Conservation (phyloP, 1,140 invertebrate genomes). For the Lucilia cuprina region DNA sequence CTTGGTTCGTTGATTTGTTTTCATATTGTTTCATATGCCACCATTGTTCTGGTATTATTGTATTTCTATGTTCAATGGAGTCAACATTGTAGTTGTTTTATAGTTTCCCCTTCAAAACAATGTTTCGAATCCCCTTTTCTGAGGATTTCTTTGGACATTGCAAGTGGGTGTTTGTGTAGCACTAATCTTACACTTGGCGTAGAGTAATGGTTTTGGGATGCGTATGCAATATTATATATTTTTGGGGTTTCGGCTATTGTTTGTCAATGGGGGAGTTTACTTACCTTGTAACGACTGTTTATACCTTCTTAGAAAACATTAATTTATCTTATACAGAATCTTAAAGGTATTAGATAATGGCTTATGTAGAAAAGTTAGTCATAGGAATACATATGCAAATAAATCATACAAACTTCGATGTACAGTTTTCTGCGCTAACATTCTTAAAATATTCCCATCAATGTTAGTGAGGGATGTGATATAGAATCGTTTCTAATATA, state of each 20-base stretch:
- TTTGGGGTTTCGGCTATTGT: not conserved
- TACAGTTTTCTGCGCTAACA: no score
- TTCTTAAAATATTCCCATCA: no score
- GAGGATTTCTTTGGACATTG: not conserved
- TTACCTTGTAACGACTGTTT: not conserved
- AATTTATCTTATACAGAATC: no score
- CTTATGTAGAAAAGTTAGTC: no score
- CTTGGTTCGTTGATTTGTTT: not conserved
- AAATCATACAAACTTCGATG: no score
- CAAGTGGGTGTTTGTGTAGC: not conserved
- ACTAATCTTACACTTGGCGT: not conserved
- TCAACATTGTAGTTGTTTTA: not conserved
- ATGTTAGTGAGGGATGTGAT: no score
- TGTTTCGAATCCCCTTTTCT: not conserved
- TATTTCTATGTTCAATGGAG: not conserved
- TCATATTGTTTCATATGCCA: not conserved
- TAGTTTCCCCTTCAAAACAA: not conserved
- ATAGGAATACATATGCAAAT: no score
- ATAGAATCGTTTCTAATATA: no score
- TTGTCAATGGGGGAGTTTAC: not conserved
- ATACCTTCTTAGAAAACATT: no score
- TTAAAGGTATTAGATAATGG: not conserved
- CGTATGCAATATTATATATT: not conserved
- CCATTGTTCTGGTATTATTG: not conserved
- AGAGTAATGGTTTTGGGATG: not conserved